Evolutionary conservation across 2,888 invertebrate genomes (phyloP).

Genomic region (Dusona sp.): DNA sequence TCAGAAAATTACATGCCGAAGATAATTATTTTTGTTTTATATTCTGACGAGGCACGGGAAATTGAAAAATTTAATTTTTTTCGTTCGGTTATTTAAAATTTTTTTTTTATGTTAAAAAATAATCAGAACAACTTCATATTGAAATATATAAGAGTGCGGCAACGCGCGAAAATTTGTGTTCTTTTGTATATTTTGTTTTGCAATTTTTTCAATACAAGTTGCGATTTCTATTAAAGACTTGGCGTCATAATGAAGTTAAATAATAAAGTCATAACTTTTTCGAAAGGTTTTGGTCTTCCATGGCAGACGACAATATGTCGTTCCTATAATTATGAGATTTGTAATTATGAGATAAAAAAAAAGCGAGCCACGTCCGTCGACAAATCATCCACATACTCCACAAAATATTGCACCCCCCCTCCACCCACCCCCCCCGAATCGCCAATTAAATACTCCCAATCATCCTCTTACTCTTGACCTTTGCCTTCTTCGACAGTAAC

Average conservation of each 20-base stretch:
- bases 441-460: too few relatives aligned
- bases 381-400: background rate
- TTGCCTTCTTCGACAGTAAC: background rate
- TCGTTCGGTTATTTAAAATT: background rate
- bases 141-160: background rate
- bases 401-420: too few relatives aligned
- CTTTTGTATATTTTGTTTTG: too few relatives aligned
- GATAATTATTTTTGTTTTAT: background rate
- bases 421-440: too few relatives aligned
- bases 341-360: background rate
- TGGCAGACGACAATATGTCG: background rate
- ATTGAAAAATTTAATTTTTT: background rate
- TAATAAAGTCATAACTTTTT: background rate
- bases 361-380: constrained; percentile 15
- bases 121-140: background rate
- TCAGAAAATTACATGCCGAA: background rate
- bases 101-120: background rate
- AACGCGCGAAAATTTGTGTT: too few relatives aligned
- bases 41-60: background rate
- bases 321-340: background rate
- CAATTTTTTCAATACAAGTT: too few relatives aligned
- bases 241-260: background rate
- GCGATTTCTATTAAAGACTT: background rate
- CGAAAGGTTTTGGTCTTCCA: background rate
- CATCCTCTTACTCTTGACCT: constrained; percentile 7